Evolutionary conservation across 2,888 invertebrate genomes (phyloP).

Genomic region (Microctonus hyperodae): DNA sequence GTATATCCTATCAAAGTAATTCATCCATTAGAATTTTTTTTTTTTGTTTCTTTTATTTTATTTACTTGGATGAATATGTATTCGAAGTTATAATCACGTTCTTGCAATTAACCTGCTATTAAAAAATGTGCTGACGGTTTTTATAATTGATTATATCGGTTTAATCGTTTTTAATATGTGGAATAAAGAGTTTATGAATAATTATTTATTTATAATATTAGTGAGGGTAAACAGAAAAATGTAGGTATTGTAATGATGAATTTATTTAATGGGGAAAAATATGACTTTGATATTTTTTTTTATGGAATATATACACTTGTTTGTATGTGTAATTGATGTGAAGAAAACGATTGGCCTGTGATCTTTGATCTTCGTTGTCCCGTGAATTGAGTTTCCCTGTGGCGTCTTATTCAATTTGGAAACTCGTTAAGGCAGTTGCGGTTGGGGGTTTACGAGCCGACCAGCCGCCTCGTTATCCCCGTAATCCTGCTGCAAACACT

Average conservation of each 20-base stretch:
- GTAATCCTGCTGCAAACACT: constrained; percentile 34
- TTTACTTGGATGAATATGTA: not conserved
- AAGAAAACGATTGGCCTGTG: constrained; percentile 20
- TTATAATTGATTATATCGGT: not conserved
- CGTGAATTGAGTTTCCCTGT: constrained; percentile 27
- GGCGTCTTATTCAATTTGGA: constrained; percentile 35
- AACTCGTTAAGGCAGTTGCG: constrained; percentile 35
- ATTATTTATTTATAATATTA: too few relatives aligned
- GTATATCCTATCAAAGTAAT: not conserved
- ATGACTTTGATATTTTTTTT: too few relatives aligned
- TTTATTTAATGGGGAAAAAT: too few relatives aligned
- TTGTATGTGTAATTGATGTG: not conserved
- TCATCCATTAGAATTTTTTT: not conserved
- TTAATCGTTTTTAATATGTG: too few relatives aligned
- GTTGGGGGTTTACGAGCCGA: constrained; percentile 32
- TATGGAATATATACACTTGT: not conserved
- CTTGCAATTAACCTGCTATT: not conserved
- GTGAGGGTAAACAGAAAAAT: too few relatives aligned
- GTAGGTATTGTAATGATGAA: too few relatives aligned
- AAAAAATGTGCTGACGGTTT: not conserved
- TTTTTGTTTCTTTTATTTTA: not conserved
- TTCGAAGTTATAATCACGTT: not conserved
- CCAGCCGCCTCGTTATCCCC: constrained; percentile 32
- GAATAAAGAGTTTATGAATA: too few relatives aligned
- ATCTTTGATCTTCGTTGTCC: constrained; percentile 30